Evolutionary conservation across 2,888 invertebrate species (phyloP).

Genomic region (Drosophila neonasuta): DNA sequence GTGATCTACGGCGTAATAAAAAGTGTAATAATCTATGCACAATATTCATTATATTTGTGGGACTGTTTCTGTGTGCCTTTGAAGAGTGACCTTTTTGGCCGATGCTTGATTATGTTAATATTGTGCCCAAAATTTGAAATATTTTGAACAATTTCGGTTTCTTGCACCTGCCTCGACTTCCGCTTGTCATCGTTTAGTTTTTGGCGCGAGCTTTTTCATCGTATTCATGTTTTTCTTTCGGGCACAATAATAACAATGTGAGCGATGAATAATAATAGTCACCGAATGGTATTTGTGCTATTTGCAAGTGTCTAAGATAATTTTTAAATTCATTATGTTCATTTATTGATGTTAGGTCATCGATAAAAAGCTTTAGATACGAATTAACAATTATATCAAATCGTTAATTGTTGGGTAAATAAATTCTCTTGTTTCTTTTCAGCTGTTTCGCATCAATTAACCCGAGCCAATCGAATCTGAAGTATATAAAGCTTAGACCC

Average conservation of each 20-base stretch:
- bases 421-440: conserved; percentile 37
- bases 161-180: conserved; percentile 22
- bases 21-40: conserved; percentile 17
- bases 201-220: conserved; percentile 19
- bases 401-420: not conserved
- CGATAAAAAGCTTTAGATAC: conserved; percentile 33
- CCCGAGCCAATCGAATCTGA: conserved; percentile 11
- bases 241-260: conserved; percentile 9
- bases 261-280: conserved; percentile 1
- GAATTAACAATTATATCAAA: not conserved
- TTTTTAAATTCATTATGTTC: not conserved
- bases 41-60: conserved; percentile 9
- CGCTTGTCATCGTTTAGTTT: conserved; percentile 22
- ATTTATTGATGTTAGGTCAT: conserved; percentile 14
- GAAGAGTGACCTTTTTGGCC: conserved; percentile 17
- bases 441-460: conserved; percentile 28
- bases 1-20: conserved; percentile 2
- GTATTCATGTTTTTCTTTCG: conserved; percentile 13
- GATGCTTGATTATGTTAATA: conserved; percentile 13
- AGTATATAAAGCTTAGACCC: conserved; percentile 14
- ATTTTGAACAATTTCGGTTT: conserved; percentile 19
- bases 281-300: not conserved
- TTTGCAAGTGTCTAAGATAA: not conserved
- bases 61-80: conserved; percentile 11
- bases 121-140: conserved; percentile 33